These are phyloP conservation scores for Camptogramma bilineatum DNA, from an alignment of 2,888 invertebrate species.

Conservation along the genomic window DNA sequence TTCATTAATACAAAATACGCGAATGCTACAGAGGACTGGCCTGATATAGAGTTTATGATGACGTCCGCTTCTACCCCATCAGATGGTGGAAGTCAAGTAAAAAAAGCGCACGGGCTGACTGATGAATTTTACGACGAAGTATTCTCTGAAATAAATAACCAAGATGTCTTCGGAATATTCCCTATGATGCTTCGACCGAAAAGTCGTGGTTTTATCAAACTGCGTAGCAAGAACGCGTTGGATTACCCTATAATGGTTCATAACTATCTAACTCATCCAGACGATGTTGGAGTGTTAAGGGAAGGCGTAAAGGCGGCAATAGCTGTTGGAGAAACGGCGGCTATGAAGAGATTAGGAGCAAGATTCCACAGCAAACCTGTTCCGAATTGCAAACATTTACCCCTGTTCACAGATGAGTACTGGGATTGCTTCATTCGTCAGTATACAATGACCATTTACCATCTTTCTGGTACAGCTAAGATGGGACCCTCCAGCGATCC, in stretches of 20 bases:
- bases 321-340: conserved; percentile 91
- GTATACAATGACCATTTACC: conserved; percentile 95
- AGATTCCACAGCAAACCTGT: conserved; percentile 89
- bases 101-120: conserved; percentile 91
- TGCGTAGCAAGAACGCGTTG: conserved; percentile 88
- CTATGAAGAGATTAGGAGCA: conserved; percentile 92
- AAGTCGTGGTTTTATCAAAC: conserved; percentile 92
- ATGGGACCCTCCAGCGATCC: conserved; percentile 93
- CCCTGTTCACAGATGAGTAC: conserved; percentile 92
- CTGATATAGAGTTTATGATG: conserved; percentile 96
- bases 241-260: conserved; percentile 95
- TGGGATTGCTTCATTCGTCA: conserved; percentile 94
- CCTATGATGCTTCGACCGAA: conserved; percentile 96
- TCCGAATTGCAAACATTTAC: conserved; percentile 93
- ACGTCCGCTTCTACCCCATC: conserved; percentile 93
- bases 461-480: conserved; percentile 93
- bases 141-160: conserved; percentile 89
- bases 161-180: conserved; percentile 92
- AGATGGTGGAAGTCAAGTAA: conserved; percentile 93
- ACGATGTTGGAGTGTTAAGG: conserved; percentile 92
- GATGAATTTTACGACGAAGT: conserved; percentile 93
- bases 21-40: conserved; percentile 94
- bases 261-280: conserved; percentile 95
- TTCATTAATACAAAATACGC: conserved; percentile 96
- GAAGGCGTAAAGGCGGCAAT: conserved; percentile 95